phyloP scores from a whole-genome alignment of 2,113 vertebrate species.

The Oryzias curvinotus region DNA sequence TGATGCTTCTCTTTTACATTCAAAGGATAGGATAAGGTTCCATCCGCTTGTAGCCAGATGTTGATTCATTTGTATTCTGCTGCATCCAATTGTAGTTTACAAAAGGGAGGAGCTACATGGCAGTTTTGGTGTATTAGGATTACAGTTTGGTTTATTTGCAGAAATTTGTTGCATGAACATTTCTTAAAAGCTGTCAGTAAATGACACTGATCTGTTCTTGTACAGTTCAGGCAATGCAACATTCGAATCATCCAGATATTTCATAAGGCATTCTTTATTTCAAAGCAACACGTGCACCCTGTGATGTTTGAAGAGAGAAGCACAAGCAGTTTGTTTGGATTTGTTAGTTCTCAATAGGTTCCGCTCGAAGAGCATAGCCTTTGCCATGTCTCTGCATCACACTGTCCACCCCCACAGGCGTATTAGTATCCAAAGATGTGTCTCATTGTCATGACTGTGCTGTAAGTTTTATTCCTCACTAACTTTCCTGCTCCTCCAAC shows the following conservation, averaged over 20 bases:
- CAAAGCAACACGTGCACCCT: constrained; percentile 23
- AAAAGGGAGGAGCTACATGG: neutral
- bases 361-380: constrained; percentile 35
- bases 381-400: constrained; percentile 22
- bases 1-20: too few species aligned
- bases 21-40: too few species aligned
- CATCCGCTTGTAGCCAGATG: too few species aligned
- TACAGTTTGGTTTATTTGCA: neutral
- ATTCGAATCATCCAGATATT: constrained; percentile 27
- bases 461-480: constrained; percentile 64
- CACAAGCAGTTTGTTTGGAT: constrained; percentile 31
- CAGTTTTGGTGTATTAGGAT: neutral
- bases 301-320: constrained; percentile 30
- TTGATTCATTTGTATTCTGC: too few species aligned
- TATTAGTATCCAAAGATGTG: constrained; percentile 51
- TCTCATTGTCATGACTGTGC: constrained; percentile 66
- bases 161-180: constrained; percentile 1
- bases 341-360: constrained; percentile 44
- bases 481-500: constrained; percentile 64
- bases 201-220: neutral
- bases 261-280: constrained; percentile 11
- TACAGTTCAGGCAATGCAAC: constrained; percentile 7
- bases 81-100: neutral
- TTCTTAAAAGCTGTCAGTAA: neutral
- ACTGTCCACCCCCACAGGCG: constrained; percentile 37